These are phyloP conservation scores for Tinea pellionella DNA, from an alignment of 2,888 invertebrate genomes.

Conservation along the genomic window DNA sequence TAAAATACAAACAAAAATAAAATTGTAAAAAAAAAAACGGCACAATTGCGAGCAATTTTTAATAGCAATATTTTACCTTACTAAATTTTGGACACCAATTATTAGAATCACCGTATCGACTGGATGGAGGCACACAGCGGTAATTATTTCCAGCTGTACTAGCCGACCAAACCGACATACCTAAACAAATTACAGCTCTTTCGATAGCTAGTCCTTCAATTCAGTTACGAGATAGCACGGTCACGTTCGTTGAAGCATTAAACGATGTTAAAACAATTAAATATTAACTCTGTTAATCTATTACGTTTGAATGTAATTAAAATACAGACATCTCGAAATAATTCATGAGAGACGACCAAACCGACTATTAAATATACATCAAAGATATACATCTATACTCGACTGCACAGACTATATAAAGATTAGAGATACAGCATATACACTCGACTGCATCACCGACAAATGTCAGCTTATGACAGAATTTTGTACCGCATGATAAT, in stretches of 20 bases:
- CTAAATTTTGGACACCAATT: slow-evolving; percentile 60
- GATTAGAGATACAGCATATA: too few species aligned
- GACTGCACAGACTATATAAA: too few species aligned
- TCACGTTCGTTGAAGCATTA: slow-evolving; percentile 26
- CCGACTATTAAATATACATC: too few species aligned
- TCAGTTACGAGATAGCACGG: slow-evolving; percentile 36
- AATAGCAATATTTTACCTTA: slow-evolving; percentile 39
- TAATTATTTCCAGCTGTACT: slow-evolving; percentile 71
- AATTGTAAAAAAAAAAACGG: not conserved
- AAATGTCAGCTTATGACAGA: too few species aligned
- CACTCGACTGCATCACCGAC: too few species aligned
- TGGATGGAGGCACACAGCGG: slow-evolving; percentile 48
- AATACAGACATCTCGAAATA: not conserved
- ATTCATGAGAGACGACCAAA: not conserved
- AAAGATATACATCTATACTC: too few species aligned
- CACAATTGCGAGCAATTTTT: slow-evolving; percentile 5
- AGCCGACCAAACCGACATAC: slow-evolving; percentile 81
- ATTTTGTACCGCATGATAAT: too few species aligned
- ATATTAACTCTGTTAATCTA: not conserved
- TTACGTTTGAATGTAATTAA: not conserved
- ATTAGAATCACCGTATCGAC: slow-evolving; percentile 52
- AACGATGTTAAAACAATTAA: not conserved
- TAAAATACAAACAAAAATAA: not conserved
- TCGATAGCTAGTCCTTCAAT: slow-evolving; percentile 41
- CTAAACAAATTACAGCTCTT: slow-evolving; percentile 48